Conservation (phyloP, 2,888 invertebrate species). For the Panzeria rudis region DNA sequence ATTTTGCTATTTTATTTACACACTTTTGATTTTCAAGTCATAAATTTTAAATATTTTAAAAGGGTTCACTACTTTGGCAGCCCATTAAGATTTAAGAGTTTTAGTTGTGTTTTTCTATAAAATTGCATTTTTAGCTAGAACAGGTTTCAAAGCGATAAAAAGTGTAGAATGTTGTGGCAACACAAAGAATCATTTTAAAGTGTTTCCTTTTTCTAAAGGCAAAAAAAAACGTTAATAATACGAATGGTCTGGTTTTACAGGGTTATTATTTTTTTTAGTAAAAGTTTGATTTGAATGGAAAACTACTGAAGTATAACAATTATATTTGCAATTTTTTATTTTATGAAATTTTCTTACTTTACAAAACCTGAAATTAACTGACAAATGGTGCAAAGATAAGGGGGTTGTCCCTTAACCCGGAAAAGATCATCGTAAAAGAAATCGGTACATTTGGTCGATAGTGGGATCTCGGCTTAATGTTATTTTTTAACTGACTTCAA, state of each 20-base stretch:
- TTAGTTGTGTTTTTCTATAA: neutral
- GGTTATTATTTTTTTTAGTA: too few relatives aligned
- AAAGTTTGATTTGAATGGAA: too few relatives aligned
- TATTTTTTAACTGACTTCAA: too few relatives aligned
- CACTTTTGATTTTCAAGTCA: slow-evolving; percentile 9
- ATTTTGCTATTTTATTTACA: slow-evolving; percentile 45
- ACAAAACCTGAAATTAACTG: too few relatives aligned
- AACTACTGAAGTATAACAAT: too few relatives aligned
- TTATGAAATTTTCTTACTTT: too few relatives aligned
- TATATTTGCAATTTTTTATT: too few relatives aligned
- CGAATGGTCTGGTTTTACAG: neutral
- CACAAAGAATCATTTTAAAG: neutral
- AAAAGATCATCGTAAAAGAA: too few relatives aligned
- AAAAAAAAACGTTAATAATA: neutral
- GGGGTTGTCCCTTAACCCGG: too few relatives aligned
- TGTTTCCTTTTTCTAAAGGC: neutral
- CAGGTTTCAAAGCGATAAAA: slow-evolving; percentile 20
- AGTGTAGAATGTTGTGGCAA: neutral
- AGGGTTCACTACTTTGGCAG: slow-evolving; percentile 16
- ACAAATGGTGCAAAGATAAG: too few relatives aligned
- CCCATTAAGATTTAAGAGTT: slow-evolving; percentile 8
- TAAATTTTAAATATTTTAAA: slow-evolving; percentile 20
- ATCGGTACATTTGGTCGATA: too few relatives aligned
- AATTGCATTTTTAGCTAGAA: slow-evolving; percentile 23
- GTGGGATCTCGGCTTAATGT: too few relatives aligned